A percentile compares a stretch with the other conserved stretches of the same genome.
Conservation (phyloP, 2,797 vertebrate genomes). For the Synanceia verrucosa region DNA sequence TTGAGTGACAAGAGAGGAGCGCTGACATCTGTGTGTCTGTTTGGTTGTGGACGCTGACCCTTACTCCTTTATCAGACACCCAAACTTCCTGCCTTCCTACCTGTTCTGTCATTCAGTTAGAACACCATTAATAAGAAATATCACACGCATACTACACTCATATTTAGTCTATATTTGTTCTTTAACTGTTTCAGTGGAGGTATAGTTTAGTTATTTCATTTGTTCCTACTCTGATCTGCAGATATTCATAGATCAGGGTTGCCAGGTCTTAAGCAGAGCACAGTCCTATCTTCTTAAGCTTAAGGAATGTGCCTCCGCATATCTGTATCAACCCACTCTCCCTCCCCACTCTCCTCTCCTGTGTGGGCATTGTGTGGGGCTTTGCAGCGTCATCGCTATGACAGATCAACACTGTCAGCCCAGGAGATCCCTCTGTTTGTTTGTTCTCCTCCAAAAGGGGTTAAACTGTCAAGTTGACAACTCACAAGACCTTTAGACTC, state of each 20-base stretch:
- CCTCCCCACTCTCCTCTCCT: slow-evolving; percentile 45
- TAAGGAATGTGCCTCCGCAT: slow-evolving; percentile 71
- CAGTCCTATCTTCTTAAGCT: slow-evolving; percentile 49
- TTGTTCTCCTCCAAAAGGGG: slow-evolving; percentile 82
- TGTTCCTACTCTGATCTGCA: background rate
- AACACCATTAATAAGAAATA: background rate
- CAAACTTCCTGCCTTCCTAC: too few relatives aligned
- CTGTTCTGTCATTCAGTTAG: background rate
- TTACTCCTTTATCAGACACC: background rate
- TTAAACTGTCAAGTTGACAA: slow-evolving; percentile 88
- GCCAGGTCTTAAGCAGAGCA: slow-evolving; percentile 27
- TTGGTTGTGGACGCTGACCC: slow-evolving; percentile 54
- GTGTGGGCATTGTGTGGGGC: slow-evolving; percentile 72
- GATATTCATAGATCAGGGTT: slow-evolving; percentile 20
- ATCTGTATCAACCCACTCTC: slow-evolving; percentile 56
- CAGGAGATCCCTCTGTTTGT: slow-evolving; percentile 83
- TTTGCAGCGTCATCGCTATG: slow-evolving; percentile 77
- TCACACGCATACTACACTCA: background rate
- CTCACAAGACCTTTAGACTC: slow-evolving; percentile 83
- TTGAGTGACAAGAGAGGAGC: slow-evolving; percentile 81
- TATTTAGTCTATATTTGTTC: background rate
- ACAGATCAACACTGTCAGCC: slow-evolving; percentile 84
- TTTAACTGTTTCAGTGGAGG: background rate
- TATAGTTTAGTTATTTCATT: background rate
- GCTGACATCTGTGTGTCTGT: slow-evolving; percentile 61